Evolutionary conservation across 2,797 vertebrate genomes (phyloP).

Genomic region (Microtus obscurus): DNA sequence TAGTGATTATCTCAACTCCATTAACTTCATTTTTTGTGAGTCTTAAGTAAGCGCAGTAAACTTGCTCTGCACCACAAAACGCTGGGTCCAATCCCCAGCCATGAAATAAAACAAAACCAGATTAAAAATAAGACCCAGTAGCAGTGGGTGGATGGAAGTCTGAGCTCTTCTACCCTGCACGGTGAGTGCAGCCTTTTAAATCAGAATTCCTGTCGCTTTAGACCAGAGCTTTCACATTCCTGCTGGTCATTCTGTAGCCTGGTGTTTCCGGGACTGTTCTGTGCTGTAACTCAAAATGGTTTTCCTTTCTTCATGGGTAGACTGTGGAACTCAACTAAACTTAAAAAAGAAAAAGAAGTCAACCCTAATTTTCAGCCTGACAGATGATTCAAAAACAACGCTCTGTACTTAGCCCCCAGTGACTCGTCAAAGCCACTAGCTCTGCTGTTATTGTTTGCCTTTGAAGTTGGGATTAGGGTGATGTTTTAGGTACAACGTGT

Average conservation of each 20-base stretch:
- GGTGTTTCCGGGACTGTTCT: constrained; percentile 30
- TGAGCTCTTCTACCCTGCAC: not conserved
- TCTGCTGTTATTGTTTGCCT: constrained; percentile 45
- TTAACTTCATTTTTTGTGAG: constrained; percentile 3
- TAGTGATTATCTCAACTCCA: constrained; percentile 25
- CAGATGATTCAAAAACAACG: not conserved
- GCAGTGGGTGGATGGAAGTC: constrained; percentile 3
- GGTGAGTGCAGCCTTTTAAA: constrained; percentile 52
- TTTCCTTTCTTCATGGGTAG: constrained; percentile 27
- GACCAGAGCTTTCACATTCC: constrained; percentile 35
- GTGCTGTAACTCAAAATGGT: constrained; percentile 29
- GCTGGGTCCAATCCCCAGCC: not conserved
- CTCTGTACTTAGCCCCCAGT: not conserved
- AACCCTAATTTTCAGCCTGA: not conserved
- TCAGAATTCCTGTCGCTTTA: constrained; percentile 56
- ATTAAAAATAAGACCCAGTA: not conserved
- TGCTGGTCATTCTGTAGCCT: constrained; percentile 39
- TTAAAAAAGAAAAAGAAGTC: constrained; percentile 13
- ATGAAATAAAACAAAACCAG: not conserved
- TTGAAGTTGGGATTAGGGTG: not conserved
- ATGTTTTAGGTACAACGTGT: not conserved
- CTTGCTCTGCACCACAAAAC: not conserved
- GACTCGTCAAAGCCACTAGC: not conserved
- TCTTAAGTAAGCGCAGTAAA: constrained; percentile 18
- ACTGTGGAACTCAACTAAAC: constrained; percentile 47